phyloP scores from a whole-genome alignment of 2,797 vertebrate genomes.

The Ptychadena robeensis region DNA sequence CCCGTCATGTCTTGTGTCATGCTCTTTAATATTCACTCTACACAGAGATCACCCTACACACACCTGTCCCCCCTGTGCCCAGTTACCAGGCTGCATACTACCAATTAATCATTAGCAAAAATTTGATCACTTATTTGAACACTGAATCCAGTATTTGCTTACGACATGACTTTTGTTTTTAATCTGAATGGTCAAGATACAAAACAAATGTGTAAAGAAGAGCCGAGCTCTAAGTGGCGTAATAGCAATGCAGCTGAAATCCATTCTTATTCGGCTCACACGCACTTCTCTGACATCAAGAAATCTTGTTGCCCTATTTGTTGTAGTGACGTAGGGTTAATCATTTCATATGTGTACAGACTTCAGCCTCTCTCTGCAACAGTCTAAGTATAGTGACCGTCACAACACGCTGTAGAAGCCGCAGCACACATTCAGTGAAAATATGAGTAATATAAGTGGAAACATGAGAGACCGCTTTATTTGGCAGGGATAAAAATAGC shows the following conservation, averaged over 20 bases:
- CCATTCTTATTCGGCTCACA: conserved; percentile 49
- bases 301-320: conserved; percentile 68
- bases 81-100: neutral
- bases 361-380: conserved; percentile 66
- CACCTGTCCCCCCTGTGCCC: neutral
- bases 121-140: neutral
- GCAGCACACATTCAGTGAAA: conserved; percentile 79
- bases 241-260: conserved; percentile 24
- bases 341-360: conserved; percentile 67
- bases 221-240: neutral
- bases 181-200: neutral
- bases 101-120: conserved; percentile 28
- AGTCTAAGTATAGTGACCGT: conserved; percentile 86
- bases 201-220: neutral
- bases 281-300: conserved; percentile 40
- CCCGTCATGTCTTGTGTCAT: no score
- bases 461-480: conserved; percentile 92
- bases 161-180: neutral
- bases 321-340: conserved; percentile 62
- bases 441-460: conserved; percentile 85
- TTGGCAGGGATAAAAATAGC: conserved; percentile 91
- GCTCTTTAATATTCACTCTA: no score
- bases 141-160: neutral
- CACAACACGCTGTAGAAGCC: conserved; percentile 78
- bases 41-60: no score